These are phyloP conservation scores for Drosophila multiciliata DNA, from an alignment of 2,888 invertebrate genomes.

Conservation along the genomic window DNA sequence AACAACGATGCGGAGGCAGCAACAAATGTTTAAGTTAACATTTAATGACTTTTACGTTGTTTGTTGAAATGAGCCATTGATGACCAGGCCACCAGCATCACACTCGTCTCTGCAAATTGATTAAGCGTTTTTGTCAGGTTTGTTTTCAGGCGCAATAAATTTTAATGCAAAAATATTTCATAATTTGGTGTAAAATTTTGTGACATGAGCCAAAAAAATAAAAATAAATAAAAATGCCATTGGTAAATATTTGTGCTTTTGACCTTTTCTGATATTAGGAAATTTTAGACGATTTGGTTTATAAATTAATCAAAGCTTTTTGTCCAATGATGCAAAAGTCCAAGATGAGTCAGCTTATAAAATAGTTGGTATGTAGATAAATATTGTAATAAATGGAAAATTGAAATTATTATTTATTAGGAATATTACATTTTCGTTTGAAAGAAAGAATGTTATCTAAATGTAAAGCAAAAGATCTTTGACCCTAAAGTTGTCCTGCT, in stretches of 20 bases:
- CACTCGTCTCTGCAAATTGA: conserved; percentile 37
- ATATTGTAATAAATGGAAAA: background rate
- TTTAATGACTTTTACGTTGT: conserved; percentile 52
- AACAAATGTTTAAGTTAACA: conserved; percentile 33
- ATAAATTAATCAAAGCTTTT: conserved; percentile 23
- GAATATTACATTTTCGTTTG: background rate
- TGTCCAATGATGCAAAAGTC: conserved; percentile 6
- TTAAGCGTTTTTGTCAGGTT: conserved; percentile 54
- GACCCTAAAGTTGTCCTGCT: background rate
- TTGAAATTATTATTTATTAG: background rate
- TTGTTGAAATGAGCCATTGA: conserved; percentile 40
- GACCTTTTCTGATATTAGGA: conserved; percentile 31
- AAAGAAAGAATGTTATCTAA: background rate
- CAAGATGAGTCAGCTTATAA: background rate
- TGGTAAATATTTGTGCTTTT: conserved; percentile 30
- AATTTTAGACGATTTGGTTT: conserved; percentile 45
- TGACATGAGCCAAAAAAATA: conserved; percentile 30
- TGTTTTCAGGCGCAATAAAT: conserved; percentile 48
- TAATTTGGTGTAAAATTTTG: conserved; percentile 37
- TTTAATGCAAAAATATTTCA: conserved; percentile 43
- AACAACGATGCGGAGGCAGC: conserved; percentile 4
- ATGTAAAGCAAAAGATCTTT: background rate
- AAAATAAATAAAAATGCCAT: background rate
- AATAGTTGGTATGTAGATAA: background rate
- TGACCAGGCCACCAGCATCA: conserved; percentile 14